Conservation (phyloP, 2,888 invertebrate species). For the Conus canariensis region DNA sequence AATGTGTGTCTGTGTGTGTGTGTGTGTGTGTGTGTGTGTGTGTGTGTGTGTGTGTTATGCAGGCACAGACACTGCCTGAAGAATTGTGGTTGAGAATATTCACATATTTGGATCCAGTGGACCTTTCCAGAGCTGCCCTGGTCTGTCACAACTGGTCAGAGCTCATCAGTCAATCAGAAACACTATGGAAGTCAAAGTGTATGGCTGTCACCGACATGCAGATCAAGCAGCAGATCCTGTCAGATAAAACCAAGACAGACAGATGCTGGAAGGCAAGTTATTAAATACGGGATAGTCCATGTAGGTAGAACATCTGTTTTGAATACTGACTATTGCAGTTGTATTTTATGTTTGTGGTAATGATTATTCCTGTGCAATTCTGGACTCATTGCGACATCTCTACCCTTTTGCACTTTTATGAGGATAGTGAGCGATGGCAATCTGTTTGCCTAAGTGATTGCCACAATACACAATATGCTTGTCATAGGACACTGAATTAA, state of each 20-base stretch:
- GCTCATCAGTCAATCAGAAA: constrained; percentile 29
- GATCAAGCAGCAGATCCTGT: constrained; percentile 19
- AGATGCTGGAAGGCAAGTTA: constrained; percentile 41
- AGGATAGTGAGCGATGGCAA: too few relatives aligned
- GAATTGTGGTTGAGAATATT: constrained; percentile 35
- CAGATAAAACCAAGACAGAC: background rate
- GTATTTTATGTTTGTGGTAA: too few relatives aligned
- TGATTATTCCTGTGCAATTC: too few relatives aligned
- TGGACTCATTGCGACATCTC: too few relatives aligned
- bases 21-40: constrained; percentile 12
- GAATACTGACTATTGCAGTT: background rate
- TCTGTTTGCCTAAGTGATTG: too few relatives aligned
- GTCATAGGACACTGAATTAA: background rate
- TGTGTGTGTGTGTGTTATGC: background rate
- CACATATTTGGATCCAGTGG: constrained; percentile 29
- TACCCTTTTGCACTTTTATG: too few relatives aligned
- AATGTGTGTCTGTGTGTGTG: constrained; percentile 30
- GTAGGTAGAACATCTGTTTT: background rate
- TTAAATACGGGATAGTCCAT: background rate
- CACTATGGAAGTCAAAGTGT: constrained; percentile 42
- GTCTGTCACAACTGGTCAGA: constrained; percentile 37
- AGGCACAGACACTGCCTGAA: constrained; percentile 25
- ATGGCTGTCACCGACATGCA: constrained; percentile 32
- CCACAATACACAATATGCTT: background rate
- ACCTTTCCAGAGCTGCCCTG: constrained; percentile 23